Evolutionary conservation across 1,140 invertebrate genomes (phyloP), one percentile per base, ranked within the genome.

Genomic region (Telenomus remus): DNA sequence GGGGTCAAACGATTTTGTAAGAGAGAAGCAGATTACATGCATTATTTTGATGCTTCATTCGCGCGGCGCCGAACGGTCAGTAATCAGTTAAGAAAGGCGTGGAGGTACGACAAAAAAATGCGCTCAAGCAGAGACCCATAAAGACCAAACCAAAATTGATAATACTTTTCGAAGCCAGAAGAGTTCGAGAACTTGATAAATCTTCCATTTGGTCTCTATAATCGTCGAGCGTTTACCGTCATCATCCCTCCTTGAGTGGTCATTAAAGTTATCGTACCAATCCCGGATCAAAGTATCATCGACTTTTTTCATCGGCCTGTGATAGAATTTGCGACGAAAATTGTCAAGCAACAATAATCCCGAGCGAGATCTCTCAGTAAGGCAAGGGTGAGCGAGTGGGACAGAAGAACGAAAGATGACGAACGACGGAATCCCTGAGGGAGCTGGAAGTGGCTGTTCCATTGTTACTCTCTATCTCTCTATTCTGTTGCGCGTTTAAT

Each of bases 391-490:
- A 47, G 54, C 34, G 19, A 63, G 59, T 39, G 53, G 13, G 54
- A 64, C 34, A 49, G 61, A 53, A 77, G 63, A 59, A 73, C 51
- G 80, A 82, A 77, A 77, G 80, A 85, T 84, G 83, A 86, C 78
- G 80, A 64, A 81, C 72, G 81, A 81, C 60, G 79, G 74, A 75
- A 79, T 81, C 78, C 83, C 79, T 78, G 68, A 76, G 81, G 83
- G 82, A 80, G 56, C 59, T 63, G 57, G 37, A 71, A 79, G 81
- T 79, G 77, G 79, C 78, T 79, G 80, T 79, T 85, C 81, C 82
- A 86, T 87, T 86, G 85, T 86, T 81, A 76, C 69, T 61, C 78
- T 81, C 79, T 82, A 80, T 80, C 82, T 84, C 82, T 85, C 75
- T 77, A 81, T 85, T 84, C 79, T 78, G 68, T 56, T 69, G 44